These are phyloP conservation scores for Homalodisca vitripennis DNA, from an alignment of 1,140 invertebrate genomes.

Conservation along the genomic window DNA sequence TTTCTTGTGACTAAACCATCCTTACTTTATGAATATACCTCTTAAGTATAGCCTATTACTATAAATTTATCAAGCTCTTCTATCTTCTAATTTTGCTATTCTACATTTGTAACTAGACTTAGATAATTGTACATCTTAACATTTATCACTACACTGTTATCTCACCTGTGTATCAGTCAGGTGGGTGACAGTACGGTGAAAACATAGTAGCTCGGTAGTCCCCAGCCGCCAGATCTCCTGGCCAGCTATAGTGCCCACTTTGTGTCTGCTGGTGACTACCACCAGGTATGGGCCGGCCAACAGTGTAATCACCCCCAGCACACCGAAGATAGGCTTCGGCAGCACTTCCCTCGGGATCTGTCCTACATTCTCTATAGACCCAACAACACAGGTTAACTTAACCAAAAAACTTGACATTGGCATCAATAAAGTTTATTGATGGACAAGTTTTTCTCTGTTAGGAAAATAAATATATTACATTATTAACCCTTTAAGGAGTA, in stretches of 20 bases:
- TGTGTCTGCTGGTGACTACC: constrained; percentile 81
- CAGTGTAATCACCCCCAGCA: constrained; percentile 83
- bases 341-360: constrained; percentile 62
- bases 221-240: constrained; percentile 84
- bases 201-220: constrained; percentile 84
- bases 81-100: no score
- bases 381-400: not conserved
- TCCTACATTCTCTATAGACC: constrained; percentile 51
- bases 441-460: no score
- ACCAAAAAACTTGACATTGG: not conserved
- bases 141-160: not conserved
- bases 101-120: no score
- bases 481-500: no score
- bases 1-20: no score
- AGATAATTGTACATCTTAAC: no score
- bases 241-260: constrained; percentile 82
- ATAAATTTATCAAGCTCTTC: no score
- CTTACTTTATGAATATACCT: no score
- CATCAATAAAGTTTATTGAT: not conserved
- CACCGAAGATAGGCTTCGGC: constrained; percentile 79
- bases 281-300: constrained; percentile 87
- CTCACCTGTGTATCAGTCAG: constrained; percentile 75
- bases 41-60: no score
- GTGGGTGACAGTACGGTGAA: constrained; percentile 78
- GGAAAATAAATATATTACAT: no score